phyloP scores from a whole-genome alignment of 2,113 vertebrate species.

The Gopherus evgoodei region DNA sequence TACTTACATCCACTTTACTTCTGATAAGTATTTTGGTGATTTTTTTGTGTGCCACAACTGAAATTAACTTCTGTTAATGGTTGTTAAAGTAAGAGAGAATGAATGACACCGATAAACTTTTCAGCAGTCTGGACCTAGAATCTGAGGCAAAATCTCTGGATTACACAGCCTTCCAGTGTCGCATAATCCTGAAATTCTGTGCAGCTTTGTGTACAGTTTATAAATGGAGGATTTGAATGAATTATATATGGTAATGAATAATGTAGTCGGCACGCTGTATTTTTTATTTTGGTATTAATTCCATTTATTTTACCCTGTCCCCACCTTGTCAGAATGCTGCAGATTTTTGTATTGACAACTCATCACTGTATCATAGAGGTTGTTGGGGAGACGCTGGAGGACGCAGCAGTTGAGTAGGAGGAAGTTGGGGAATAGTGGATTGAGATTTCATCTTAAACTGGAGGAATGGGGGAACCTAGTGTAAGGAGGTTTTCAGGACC shows the following conservation, averaged over 20 bases:
- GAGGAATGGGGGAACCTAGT: neutral
- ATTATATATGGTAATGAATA: neutral
- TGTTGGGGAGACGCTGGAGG: neutral
- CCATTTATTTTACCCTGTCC: neutral
- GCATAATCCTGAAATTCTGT: neutral
- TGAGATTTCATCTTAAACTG: slow-evolving; percentile 4
- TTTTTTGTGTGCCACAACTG: slow-evolving; percentile 10
- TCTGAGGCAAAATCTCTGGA: neutral
- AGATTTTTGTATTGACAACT: slow-evolving; percentile 1
- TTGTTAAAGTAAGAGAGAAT: neutral
- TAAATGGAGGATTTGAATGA: neutral
- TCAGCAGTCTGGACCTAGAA: neutral
- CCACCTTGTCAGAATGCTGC: neutral
- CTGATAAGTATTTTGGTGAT: slow-evolving; percentile 76
- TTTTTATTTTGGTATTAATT: neutral
- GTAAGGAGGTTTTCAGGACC: neutral
- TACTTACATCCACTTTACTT: slow-evolving; percentile 73
- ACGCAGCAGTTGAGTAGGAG: neutral
- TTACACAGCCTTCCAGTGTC: neutral
- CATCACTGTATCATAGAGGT: neutral
- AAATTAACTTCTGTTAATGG: slow-evolving; percentile 24
- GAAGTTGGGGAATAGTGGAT: neutral
- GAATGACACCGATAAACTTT: neutral
- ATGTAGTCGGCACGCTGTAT: neutral
- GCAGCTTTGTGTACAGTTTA: neutral